These are phyloP conservation scores for Athene cunicularia DNA, from an alignment of 2,113 vertebrate species.

Conservation along the genomic window DNA sequence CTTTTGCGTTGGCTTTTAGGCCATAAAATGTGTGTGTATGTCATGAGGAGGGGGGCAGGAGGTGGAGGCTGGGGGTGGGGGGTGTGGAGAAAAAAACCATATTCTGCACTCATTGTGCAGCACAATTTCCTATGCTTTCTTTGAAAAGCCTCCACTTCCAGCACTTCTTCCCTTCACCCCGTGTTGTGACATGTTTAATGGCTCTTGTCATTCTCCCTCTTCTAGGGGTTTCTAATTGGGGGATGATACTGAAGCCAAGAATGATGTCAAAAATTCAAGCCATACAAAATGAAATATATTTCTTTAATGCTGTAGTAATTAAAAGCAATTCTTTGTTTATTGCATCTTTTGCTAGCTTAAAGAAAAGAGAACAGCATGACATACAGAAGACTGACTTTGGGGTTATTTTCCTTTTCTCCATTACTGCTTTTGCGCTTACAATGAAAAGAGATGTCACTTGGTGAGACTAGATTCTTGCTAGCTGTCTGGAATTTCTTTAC, in stretches of 20 bases:
- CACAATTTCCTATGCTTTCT: slow-evolving; percentile 33
- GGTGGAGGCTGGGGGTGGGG: background rate
- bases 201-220: slow-evolving; percentile 51
- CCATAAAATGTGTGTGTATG: slow-evolving; percentile 49
- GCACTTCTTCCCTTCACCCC: slow-evolving; percentile 17
- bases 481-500: background rate
- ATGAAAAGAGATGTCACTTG: slow-evolving; percentile 2
- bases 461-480: background rate
- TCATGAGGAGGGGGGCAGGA: background rate
- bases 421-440: background rate
- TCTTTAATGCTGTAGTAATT: slow-evolving; percentile 36
- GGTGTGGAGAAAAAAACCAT: background rate
- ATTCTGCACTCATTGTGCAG: slow-evolving; percentile 25
- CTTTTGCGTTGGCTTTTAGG: slow-evolving; percentile 48
- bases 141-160: slow-evolving; percentile 48
- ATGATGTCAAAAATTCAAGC: slow-evolving; percentile 68
- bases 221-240: slow-evolving; percentile 67
- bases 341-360: background rate
- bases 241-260: slow-evolving; percentile 57
- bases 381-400: background rate
- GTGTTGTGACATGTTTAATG: slow-evolving; percentile 63
- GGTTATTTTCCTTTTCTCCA: background rate
- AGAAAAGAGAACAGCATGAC: background rate
- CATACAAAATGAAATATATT: slow-evolving; percentile 39
- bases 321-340: slow-evolving; percentile 6